Evolutionary conservation across 2,113 vertebrate species (phyloP), one percentile per base, ranked within the genome.

Genomic region (Semnornis frantzii): DNA sequence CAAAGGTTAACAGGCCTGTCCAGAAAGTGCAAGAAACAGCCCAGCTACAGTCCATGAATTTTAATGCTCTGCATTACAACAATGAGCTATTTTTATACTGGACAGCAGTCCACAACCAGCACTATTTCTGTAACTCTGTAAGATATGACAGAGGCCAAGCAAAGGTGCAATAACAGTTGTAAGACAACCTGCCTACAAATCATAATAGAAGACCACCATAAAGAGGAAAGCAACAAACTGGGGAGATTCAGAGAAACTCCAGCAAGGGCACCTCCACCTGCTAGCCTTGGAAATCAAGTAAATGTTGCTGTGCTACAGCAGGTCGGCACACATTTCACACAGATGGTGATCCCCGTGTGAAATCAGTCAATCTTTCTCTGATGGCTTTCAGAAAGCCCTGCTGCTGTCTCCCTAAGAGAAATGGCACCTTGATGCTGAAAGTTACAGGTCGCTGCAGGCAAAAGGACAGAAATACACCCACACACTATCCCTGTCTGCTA

Each of bases 1-100:
- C 89, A 93, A 93, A 97, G 95, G 87, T 95, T 97, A 97, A 96
- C 63, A 93, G 94, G 85, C 82, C 89, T 86, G 72, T 77, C 92
- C 96, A 81, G 77, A 97, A 85, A 96, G 87, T 42, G 37, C 60
- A 94, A 72, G 65, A 34, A 81, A 82, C 68, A 94, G 75, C 73
- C 55, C 2, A n/a, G 77, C 87, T 90, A 66, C 89, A 90, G 84
- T 33, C 89, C 25, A 82, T 94, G 96, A 96, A 97, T 97, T 97
- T 97, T 95, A 96, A 97, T 92, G 82, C 85, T 78, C 79, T 71
- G 80, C 87, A 85, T 95, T 95, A 96, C 75, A 94, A 95, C 63
- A 95, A 92, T 30, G 12, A 58, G 82, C 85, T 97, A 96, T 96
- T 97, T 97, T 97, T 97, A 96, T 62, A 66, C 68, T 13, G 2